Conservation (phyloP, 2,888 invertebrate genomes). For the Parnassius mnemosyne region DNA sequence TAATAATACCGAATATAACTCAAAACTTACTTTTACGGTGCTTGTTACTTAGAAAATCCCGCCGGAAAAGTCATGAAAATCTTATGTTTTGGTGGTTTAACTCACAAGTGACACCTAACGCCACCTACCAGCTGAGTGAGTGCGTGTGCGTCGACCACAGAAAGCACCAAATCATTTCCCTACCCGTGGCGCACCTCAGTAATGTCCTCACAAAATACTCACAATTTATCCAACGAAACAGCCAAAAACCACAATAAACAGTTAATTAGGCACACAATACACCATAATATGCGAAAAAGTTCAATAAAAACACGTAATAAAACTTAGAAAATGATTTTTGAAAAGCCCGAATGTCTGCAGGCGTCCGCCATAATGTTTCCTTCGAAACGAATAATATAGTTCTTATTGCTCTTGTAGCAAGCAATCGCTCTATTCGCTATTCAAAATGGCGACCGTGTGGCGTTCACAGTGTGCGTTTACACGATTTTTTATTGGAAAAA, state of each 20-base stretch:
- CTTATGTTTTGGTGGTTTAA: conserved; percentile 68
- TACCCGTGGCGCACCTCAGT: conserved; percentile 80
- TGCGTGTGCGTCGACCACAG: conserved; percentile 79
- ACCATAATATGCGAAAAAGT: conserved; percentile 80
- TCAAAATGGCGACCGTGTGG: conserved; percentile 81
- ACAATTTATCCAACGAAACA: conserved; percentile 72
- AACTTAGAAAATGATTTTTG: conserved; percentile 81
- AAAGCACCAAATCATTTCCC: conserved; percentile 82
- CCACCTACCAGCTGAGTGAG: conserved; percentile 78
- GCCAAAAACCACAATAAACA: conserved; percentile 77
- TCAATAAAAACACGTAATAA: conserved; percentile 79
- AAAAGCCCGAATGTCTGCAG: conserved; percentile 80
- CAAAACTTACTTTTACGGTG: conserved; percentile 49
- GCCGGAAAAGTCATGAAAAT: conserved; percentile 80
- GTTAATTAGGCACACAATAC: conserved; percentile 73
- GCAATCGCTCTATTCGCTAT: conserved; percentile 80
- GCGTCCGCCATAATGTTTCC: conserved; percentile 82
- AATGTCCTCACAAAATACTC: conserved; percentile 79
- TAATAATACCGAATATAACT: conserved; percentile 33
- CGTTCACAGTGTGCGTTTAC: conserved; percentile 76
- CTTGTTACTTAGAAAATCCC: conserved; percentile 61
- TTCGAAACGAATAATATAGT: conserved; percentile 81
- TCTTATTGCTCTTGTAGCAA: conserved; percentile 81
- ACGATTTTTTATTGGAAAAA: conserved; percentile 75
- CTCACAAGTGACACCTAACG: conserved; percentile 70